phyloP scores from a whole-genome alignment of 2,888 invertebrate genomes.

The Flabesymbios commensalis region DNA sequence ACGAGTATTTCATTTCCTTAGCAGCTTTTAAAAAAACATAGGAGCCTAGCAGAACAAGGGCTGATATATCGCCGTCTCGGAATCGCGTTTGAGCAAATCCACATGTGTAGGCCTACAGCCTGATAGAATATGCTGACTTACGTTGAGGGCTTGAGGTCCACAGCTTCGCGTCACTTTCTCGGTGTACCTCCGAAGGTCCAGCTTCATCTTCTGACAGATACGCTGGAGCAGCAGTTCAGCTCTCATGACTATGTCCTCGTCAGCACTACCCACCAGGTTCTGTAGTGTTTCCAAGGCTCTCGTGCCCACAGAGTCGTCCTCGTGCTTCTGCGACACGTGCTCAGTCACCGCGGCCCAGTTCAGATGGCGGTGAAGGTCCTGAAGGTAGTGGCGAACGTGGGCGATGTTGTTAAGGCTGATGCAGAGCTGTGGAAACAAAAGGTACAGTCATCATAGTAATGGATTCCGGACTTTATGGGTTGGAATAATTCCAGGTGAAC shows the following conservation, averaged over 20 bases:
- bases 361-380: constrained; percentile 44
- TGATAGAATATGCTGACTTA: too few relatives aligned
- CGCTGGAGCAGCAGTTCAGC: constrained; percentile 38
- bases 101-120: too few relatives aligned
- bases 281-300: constrained; percentile 40
- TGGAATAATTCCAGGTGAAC: too few relatives aligned
- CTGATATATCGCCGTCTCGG: too few relatives aligned
- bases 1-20: too few relatives aligned
- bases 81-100: too few relatives aligned
- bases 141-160: too few relatives aligned
- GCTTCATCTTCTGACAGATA: constrained; percentile 48
- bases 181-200: constrained; percentile 45
- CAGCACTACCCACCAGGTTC: constrained; percentile 29
- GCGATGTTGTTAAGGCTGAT: constrained; percentile 58
- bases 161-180: constrained; percentile 42
- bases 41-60: too few relatives aligned
- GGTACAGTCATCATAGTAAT: background rate
- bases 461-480: background rate
- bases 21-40: background rate
- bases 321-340: constrained; percentile 42
- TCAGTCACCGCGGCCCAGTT: constrained; percentile 42
- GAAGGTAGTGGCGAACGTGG: constrained; percentile 50
- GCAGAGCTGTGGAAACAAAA: constrained; percentile 42
- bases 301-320: constrained; percentile 42
- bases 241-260: constrained; percentile 46